Evolutionary conservation across 2,888 invertebrate species (phyloP).

Genomic region (Nebria salina): DNA sequence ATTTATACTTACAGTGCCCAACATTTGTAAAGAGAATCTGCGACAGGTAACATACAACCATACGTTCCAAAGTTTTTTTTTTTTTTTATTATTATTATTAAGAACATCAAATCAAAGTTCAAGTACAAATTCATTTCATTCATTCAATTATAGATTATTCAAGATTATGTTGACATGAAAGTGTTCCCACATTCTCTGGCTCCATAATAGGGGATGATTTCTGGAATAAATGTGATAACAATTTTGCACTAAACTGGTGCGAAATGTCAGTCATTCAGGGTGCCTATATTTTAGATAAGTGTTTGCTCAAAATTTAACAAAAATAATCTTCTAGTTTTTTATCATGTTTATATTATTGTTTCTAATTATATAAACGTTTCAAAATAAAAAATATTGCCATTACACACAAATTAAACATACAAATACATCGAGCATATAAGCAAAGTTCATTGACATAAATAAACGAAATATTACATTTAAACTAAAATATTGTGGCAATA

Average conservation of each 20-base stretch:
- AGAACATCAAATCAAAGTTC: too few species aligned
- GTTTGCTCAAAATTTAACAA: constrained; percentile 34
- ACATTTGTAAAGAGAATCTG: constrained; percentile 70
- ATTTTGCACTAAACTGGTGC: constrained; percentile 33
- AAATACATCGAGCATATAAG: too few species aligned
- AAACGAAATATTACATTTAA: too few species aligned
- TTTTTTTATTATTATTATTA: too few species aligned
- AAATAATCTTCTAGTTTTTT: constrained; percentile 31
- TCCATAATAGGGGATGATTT: constrained; percentile 50
- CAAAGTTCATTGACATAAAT: too few species aligned
- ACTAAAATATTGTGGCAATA: too few species aligned
- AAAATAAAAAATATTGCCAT: too few species aligned
- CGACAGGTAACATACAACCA: constrained; percentile 64
- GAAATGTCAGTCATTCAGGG: constrained; percentile 29
- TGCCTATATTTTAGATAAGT: constrained; percentile 41
- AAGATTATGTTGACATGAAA: constrained; percentile 84
- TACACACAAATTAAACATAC: too few species aligned
- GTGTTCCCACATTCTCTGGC: constrained; percentile 80
- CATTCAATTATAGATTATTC: constrained; percentile 35
- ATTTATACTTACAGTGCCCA: constrained; percentile 70
- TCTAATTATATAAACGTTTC: background rate
- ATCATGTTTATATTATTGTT: constrained; percentile 19
- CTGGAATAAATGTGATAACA: constrained; percentile 24
- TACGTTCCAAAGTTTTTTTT: too few species aligned
- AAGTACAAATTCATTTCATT: background rate